phyloP scores from a whole-genome alignment of 53 echinoderm and acorn worm genomes.

The Stichopus horrens region DNA sequence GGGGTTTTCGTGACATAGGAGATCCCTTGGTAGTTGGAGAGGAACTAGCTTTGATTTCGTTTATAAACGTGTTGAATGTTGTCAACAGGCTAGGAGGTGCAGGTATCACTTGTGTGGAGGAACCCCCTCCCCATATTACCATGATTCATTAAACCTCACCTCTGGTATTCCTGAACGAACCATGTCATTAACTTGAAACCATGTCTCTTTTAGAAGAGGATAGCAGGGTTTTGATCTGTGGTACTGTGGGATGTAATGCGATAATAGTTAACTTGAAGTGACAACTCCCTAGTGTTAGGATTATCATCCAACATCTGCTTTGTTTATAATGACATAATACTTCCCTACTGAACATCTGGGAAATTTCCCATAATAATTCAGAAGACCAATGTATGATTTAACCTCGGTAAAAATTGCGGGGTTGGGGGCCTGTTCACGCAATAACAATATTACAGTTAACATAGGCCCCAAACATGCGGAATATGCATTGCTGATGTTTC shows the following conservation, averaged over 20 bases:
- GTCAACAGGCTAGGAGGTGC: no score
- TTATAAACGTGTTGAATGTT: no score
- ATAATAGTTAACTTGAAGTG: constrained; percentile 33
- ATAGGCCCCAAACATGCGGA: no score
- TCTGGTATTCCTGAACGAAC: constrained; percentile 38
- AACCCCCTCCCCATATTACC: no score
- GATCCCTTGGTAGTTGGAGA: no score
- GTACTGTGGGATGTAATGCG: constrained; percentile 40
- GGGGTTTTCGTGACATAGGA: no score
- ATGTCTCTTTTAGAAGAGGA: constrained; percentile 61
- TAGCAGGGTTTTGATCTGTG: constrained; percentile 60
- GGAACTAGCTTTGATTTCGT: no score
- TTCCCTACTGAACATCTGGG: constrained; percentile 52
- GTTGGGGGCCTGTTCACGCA: no score
- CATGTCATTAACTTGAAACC: constrained; percentile 8
- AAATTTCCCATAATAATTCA: constrained; percentile 39
- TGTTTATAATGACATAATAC: constrained; percentile 62
- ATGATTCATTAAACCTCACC: constrained; percentile 47
- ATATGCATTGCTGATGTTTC: no score
- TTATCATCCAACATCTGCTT: constrained; percentile 44
- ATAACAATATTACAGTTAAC: no score
- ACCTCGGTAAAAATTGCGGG: neutral
- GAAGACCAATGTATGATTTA: constrained; percentile 32
- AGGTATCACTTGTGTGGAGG: no score
- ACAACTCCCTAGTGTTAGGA: constrained; percentile 31